These are phyloP conservation scores for Spatula clypeata DNA, from an alignment of 2,797 vertebrate species.

Conservation along the genomic window DNA sequence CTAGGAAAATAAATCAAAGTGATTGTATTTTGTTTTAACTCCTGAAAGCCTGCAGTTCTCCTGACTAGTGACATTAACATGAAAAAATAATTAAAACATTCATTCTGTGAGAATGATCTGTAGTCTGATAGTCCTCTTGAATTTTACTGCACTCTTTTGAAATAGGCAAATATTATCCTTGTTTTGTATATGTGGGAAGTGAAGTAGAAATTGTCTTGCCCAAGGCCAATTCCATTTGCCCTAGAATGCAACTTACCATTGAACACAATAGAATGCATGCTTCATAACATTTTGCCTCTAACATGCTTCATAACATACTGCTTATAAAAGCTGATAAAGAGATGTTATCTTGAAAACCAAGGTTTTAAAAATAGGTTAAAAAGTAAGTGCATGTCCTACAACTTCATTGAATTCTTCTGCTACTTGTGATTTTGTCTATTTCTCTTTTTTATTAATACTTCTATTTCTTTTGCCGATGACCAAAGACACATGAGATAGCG, in stretches of 20 bases:
- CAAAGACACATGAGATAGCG: background rate
- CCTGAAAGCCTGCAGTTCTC: background rate
- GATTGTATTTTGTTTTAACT: background rate
- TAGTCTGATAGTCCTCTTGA: constrained; percentile 18
- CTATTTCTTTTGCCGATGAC: background rate
- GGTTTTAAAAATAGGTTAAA: constrained; percentile 41
- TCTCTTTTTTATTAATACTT: background rate
- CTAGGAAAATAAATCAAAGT: background rate
- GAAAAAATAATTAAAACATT: constrained; percentile 41
- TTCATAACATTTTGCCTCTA: background rate
- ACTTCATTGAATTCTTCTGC: background rate
- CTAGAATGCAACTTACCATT: constrained; percentile 40
- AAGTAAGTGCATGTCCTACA: background rate
- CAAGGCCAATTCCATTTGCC: constrained; percentile 49
- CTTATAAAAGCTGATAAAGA: constrained; percentile 58
- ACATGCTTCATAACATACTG: constrained; percentile 21
- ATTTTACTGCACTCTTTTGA: constrained; percentile 27
- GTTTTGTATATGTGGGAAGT: constrained; percentile 64
- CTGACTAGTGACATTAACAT: background rate
- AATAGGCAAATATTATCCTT: constrained; percentile 59
- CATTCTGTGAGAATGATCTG: constrained; percentile 22
- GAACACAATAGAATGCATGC: constrained; percentile 32
- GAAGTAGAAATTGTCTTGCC: constrained; percentile 70
- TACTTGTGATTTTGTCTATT: background rate
- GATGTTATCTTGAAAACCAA: constrained; percentile 35